phyloP scores from a whole-genome alignment of 1,140 invertebrate species.

The Psilanteris sp. region DNA sequence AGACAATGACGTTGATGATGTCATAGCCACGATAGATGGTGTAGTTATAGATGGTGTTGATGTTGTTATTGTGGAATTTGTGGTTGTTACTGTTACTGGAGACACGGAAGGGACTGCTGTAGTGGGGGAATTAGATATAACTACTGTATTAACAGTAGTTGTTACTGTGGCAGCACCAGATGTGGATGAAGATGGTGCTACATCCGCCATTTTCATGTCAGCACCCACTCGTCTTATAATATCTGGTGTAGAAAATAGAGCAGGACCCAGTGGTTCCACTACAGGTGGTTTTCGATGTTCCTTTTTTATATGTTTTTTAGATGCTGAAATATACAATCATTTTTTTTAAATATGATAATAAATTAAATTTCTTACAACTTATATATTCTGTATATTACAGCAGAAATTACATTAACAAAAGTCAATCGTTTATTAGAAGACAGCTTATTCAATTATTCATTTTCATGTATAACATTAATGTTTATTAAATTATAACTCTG shows the following conservation, averaged over 20 bases:
- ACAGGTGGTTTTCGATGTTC: constrained; percentile 85
- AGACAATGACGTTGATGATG: background rate
- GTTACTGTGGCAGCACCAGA: constrained; percentile 4
- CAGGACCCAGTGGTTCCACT: constrained; percentile 82
- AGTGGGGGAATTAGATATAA: background rate
- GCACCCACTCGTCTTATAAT: constrained; percentile 84
- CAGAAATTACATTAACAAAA: no score
- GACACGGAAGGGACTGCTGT: background rate
- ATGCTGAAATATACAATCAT: constrained; percentile 75
- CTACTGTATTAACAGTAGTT: constrained; percentile 14
- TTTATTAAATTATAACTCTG: no score
- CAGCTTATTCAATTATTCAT: no score
- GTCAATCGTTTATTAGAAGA: no score
- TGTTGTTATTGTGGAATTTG: no score
- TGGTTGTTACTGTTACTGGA: constrained; percentile 35
- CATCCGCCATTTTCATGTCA: constrained; percentile 73
- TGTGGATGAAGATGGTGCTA: constrained; percentile 38
- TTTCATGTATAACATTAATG: no score
- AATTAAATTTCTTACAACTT: no score
- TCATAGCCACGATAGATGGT: no score
- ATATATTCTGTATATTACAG: no score
- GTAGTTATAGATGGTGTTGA: no score
- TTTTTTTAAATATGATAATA: no score
- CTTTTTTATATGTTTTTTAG: constrained; percentile 82
- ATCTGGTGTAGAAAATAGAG: constrained; percentile 88